phyloP scores from a whole-genome alignment of 2,888 invertebrate species.

The Entomobrya multifasciata region DNA sequence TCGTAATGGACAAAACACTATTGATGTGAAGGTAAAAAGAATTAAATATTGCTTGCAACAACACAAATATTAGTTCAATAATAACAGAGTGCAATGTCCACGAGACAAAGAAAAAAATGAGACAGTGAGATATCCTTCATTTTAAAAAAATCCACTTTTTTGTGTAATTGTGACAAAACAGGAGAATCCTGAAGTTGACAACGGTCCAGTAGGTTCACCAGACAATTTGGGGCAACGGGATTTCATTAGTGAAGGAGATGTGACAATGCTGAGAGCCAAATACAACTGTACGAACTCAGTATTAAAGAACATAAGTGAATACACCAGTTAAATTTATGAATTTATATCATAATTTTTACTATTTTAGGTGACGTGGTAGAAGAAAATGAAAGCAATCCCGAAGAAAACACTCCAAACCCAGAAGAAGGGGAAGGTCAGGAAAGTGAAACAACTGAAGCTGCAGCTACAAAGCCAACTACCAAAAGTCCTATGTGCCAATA shows the following conservation, averaged over 20 bases:
- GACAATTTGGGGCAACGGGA: slow-evolving; percentile 74
- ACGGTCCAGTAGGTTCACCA: slow-evolving; percentile 45
- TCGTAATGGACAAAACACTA: slow-evolving; percentile 61
- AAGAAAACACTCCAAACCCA: not conserved
- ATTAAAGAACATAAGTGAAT: not conserved
- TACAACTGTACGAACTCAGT: slow-evolving; percentile 66
- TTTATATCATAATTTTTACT: not conserved
- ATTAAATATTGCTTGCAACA: too few species aligned
- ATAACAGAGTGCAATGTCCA: not conserved
- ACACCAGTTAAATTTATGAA: not conserved
- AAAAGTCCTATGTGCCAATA: slow-evolving; percentile 62
- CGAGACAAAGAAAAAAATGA: not conserved
- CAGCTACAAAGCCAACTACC: slow-evolving; percentile 46
- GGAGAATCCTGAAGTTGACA: slow-evolving; percentile 42
- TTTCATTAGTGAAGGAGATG: slow-evolving; percentile 70
- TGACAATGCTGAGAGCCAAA: slow-evolving; percentile 67
- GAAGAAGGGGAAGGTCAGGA: too few species aligned
- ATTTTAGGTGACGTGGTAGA: slow-evolving; percentile 21
- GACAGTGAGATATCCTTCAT: not conserved
- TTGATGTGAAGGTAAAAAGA: slow-evolving; percentile 69
- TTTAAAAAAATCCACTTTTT: not conserved
- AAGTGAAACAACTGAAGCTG: not conserved
- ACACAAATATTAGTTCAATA: too few species aligned
- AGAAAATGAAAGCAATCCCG: not conserved
- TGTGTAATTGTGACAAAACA: not conserved